A percentile compares a stretch with the other conserved stretches of the same genome.
phyloP scores from a whole-genome alignment of 1,140 invertebrate genomes.

The Caenorhabditis remanei region DNA sequence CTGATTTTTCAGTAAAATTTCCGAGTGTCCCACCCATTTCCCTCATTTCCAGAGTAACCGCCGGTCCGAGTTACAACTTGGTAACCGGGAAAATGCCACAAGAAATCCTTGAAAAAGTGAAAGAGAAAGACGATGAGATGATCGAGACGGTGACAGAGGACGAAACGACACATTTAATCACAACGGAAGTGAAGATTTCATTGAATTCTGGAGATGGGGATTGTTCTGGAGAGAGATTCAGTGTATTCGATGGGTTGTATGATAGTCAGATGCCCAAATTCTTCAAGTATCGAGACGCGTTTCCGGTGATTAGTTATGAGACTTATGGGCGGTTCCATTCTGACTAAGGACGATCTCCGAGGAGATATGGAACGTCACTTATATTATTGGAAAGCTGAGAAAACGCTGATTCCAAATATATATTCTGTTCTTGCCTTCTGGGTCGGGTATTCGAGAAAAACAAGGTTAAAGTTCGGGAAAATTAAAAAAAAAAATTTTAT shows the following conservation, averaged over 20 bases:
- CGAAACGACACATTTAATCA: background rate
- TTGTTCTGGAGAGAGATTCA: background rate
- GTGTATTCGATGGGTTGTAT: background rate
- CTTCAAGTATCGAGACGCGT: slow-evolving; percentile 15
- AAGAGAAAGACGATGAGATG: slow-evolving; percentile 6
- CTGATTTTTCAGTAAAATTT: background rate
- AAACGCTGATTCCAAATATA: no score
- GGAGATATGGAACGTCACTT: no score
- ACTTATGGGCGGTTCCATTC: no score
- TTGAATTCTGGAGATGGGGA: slow-evolving; percentile 17
- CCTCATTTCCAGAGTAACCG: background rate
- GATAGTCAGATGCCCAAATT: slow-evolving; percentile 35
- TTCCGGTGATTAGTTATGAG: background rate
- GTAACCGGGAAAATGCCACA: slow-evolving; percentile 15
- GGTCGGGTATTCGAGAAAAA: no score
- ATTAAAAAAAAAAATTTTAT: no score
- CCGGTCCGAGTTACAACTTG: slow-evolving; percentile 1
- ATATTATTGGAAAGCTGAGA: no score
- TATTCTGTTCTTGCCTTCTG: no score
- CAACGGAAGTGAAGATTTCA: background rate
- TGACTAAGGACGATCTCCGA: no score
- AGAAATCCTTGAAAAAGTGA: background rate
- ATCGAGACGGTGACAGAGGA: background rate
- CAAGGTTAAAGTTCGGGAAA: no score
- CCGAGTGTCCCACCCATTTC: no score